Conservation (phyloP, 2,888 invertebrate genomes). For the Marasmarcha lunaedactyla region DNA sequence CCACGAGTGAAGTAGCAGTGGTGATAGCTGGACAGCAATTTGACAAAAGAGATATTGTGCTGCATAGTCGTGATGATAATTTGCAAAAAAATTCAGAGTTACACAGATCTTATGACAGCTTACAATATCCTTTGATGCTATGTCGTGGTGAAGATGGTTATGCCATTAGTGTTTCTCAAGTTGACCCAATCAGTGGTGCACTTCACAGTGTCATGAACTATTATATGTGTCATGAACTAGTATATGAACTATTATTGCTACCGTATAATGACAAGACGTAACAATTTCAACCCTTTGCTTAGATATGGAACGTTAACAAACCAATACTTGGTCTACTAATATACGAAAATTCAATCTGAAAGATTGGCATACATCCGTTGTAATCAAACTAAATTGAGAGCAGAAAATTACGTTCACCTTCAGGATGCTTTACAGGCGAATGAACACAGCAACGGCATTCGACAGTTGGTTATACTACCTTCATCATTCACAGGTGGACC, state of each 20-base stretch:
- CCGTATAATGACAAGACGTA: conserved; percentile 13
- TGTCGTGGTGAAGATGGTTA: conserved; percentile 9
- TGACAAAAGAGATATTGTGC: conserved; percentile 22
- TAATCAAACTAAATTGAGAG: conserved; percentile 12
- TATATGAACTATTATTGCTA: conserved; percentile 16
- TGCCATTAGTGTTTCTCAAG: conserved; percentile 15
- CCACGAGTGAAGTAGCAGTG: conserved; percentile 21
- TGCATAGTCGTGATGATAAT: conserved; percentile 21
- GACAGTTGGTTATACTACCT: conserved; percentile 13
- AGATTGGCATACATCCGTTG: conserved; percentile 5
- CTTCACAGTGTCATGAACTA: conserved; percentile 1
- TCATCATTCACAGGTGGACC: too few species aligned
- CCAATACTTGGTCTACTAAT: background rate
- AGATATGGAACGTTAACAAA: background rate
- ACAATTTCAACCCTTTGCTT: conserved; percentile 13
- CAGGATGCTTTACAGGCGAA: conserved; percentile 10
- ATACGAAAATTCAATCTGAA: conserved; percentile 1
- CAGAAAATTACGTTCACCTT: conserved; percentile 16
- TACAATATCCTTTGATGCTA: conserved; percentile 17
- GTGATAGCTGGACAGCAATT: conserved; percentile 20
- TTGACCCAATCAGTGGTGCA: background rate
- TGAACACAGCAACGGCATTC: conserved; percentile 10
- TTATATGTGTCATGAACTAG: too few species aligned
- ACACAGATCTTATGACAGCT: conserved; percentile 19
- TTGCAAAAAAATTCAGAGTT: conserved; percentile 17